These are phyloP conservation scores for Drosophila prosaltans DNA, from an alignment of 1,140 invertebrate genomes.

Conservation along the genomic window DNA sequence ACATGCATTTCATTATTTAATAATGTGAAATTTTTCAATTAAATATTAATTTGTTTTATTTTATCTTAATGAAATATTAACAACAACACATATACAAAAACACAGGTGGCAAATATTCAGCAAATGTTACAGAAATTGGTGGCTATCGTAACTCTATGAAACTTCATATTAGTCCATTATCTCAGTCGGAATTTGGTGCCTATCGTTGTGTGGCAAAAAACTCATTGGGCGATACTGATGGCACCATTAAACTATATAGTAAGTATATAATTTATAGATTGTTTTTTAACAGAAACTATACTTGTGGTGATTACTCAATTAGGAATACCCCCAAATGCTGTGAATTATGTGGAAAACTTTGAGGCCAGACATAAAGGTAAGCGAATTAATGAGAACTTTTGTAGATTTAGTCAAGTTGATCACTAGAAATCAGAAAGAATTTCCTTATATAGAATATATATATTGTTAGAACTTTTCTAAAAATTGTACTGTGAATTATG, in stretches of 20 bases:
- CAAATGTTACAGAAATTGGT: conserved; percentile 86
- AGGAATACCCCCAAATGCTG: conserved; percentile 81
- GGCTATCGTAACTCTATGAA: conserved; percentile 91
- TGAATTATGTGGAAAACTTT: conserved; percentile 80
- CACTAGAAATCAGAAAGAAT: no score
- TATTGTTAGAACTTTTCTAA: no score
- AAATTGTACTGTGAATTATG: no score
- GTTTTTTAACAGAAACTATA: neutral
- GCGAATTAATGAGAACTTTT: neutral
- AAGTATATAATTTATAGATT: conserved; percentile 43
- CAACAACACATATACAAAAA: conserved; percentile 34
- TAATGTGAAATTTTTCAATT: conserved; percentile 69
- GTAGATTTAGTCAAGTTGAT: neutral
- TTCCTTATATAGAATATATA: no score
- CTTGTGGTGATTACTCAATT: neutral
- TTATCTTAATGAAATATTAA: conserved; percentile 67
- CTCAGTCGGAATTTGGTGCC: conserved; percentile 88
- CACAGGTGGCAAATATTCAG: conserved; percentile 91
- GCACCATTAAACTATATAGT: conserved; percentile 94
- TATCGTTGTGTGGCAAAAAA: conserved; percentile 96
- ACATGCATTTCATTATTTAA: conserved; percentile 76
- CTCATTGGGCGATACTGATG: conserved; percentile 93
- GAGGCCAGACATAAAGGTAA: conserved; percentile 79
- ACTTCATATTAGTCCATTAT: conserved; percentile 89
- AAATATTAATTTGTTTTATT: conserved; percentile 68